phyloP scores from a whole-genome alignment of 1,140 invertebrate species.

The Drosophila pallidifrons region DNA sequence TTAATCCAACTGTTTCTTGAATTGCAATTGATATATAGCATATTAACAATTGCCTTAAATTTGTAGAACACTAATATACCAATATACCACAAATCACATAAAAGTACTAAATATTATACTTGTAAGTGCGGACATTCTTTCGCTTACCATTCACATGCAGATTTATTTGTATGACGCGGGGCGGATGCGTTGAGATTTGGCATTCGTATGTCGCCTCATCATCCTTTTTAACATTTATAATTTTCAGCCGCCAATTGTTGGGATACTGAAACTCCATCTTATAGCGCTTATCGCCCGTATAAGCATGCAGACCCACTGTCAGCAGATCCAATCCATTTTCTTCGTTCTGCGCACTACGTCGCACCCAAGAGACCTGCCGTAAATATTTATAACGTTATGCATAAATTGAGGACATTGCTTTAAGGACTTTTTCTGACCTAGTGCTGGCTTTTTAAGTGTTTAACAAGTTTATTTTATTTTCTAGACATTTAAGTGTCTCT shows the following conservation, averaged over 20 bases:
- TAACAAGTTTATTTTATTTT: neutral
- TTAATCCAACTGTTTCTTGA: too few relatives aligned
- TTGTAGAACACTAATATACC: too few relatives aligned
- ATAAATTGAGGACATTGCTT: neutral
- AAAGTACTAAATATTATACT: too few relatives aligned
- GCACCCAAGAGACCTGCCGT: constrained; percentile 89
- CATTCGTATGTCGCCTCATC: constrained; percentile 91
- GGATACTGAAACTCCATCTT: constrained; percentile 91
- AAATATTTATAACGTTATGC: neutral
- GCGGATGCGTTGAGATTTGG: constrained; percentile 92
- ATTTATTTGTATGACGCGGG: constrained; percentile 90
- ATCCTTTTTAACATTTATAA: constrained; percentile 88
- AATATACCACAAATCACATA: too few relatives aligned
- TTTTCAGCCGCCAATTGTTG: constrained; percentile 91
- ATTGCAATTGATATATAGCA: too few relatives aligned
- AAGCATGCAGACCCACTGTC: constrained; percentile 89
- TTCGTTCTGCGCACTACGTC: constrained; percentile 88
- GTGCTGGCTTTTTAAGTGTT: neutral
- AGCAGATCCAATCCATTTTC: constrained; percentile 87
- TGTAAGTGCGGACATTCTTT: neutral
- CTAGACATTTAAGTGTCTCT: too few relatives aligned
- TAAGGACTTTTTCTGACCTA: neutral
- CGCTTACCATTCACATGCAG: constrained; percentile 89
- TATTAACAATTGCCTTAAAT: too few relatives aligned
- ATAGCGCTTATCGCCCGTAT: constrained; percentile 90